phyloP scores from a whole-genome alignment of 2,113 vertebrate species.

The Bagarius yarrelli region DNA sequence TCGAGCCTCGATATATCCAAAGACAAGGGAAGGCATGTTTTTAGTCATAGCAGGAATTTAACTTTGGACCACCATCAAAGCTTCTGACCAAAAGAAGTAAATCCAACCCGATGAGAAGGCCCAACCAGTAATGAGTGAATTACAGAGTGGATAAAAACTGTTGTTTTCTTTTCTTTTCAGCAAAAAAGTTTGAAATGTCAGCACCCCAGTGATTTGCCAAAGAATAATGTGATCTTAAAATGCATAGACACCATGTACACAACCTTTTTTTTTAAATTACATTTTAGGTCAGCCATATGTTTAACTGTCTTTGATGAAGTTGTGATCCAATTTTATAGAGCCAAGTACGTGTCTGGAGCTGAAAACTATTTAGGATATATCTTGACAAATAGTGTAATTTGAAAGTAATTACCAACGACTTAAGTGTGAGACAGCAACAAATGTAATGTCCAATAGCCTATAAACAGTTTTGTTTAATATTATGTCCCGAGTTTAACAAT shows the following conservation, averaged over 20 bases:
- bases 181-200: slow-evolving; percentile 40
- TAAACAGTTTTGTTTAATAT: background rate
- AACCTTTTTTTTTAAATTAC: background rate
- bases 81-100: background rate
- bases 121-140: slow-evolving; percentile 24
- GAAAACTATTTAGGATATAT: slow-evolving; percentile 1
- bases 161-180: slow-evolving; percentile 45
- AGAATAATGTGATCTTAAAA: slow-evolving; percentile 26
- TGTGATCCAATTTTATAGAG: background rate
- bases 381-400: slow-evolving; percentile 17
- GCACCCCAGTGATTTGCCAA: slow-evolving; percentile 31
- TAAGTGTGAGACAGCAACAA: background rate
- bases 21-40: slow-evolving; percentile 26
- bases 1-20: background rate
- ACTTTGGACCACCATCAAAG: slow-evolving; percentile 37
- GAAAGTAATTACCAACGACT: background rate
- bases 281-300: slow-evolving; percentile 7
- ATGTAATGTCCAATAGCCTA: background rate
- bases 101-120: slow-evolving; percentile 17
- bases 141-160: slow-evolving; percentile 31
- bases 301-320: background rate
- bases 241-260: background rate
- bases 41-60: slow-evolving; percentile 23
- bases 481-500: no score
- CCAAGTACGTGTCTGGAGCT: background rate